Evolutionary conservation across 2,888 invertebrate species (phyloP), one percentile per base, ranked within the genome.

Genomic region (Colostygia pectinataria): DNA sequence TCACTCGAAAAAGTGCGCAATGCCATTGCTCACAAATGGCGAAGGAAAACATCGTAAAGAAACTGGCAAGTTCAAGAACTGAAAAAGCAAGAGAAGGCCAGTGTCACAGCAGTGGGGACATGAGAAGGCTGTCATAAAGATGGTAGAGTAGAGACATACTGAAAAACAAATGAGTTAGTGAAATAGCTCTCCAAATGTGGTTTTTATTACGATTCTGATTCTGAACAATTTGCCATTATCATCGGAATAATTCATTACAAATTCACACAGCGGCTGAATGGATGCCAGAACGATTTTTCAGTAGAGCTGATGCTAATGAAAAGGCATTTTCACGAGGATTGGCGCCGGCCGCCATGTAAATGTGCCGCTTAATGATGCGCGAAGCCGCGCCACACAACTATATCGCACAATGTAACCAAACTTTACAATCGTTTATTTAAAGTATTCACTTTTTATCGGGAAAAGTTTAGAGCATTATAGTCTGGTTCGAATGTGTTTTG

Each of bases 271-370:
- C 60, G 65, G 70, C 66, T 69, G 65, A 71, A 68, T 71, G 70
- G 72, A 68, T 75, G 74, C 67, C 74, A 74, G 72, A 85, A 79
- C 83, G 75, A 82, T 86, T 84, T 85, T 85, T 86, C 83, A 84
- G 80, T 74, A 68, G 68, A 80, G 77, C 83, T 83, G 84, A 85
- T 85, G 85, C 75, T 89, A 88, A 88, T 87, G 88, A 88, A 88
- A 80, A 79, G 82, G 81, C 84, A 82, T 84, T 87, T 89, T 85
- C 88, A 89, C 87, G 87, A 88, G 83, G 71, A 83, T 83, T 87
- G 88, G 87, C 85, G 83, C 79, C 82, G 83, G 72, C 78, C 80
- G 76, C 64, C 80, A 88, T 86, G 87, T 81, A 83, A 88, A 86
- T 88, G 80, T 74, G 73, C 32, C 54, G 77, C 67, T 70, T 81